Conservation (phyloP, 2,888 invertebrate genomes). For the Tetragonula carbonaria region DNA sequence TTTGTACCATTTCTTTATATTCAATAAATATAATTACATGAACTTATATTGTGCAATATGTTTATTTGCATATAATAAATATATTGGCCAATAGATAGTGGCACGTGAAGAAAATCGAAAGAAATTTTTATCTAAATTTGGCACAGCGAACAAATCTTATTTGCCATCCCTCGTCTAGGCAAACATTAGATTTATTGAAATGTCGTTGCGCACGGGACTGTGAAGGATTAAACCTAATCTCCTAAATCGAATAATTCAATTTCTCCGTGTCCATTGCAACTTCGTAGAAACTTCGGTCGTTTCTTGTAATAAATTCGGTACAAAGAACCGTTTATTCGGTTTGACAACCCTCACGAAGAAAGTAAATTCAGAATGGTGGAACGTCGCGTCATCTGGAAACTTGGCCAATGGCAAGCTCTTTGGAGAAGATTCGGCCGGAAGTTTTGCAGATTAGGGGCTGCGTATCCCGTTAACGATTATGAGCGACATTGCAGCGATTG, state of each 20-base stretch:
- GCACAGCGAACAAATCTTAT: no score
- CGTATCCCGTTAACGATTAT: conserved; percentile 48
- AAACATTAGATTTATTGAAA: no score
- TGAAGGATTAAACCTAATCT: background rate
- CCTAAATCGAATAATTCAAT: background rate
- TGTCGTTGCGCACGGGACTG: no score
- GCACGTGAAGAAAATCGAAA: no score
- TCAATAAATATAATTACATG: no score
- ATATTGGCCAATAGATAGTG: no score
- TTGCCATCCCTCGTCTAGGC: no score
- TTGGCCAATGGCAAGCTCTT: background rate
- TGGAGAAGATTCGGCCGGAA: conserved; percentile 17
- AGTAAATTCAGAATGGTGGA: conserved; percentile 7
- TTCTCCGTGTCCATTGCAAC: background rate
- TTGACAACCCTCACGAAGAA: background rate
- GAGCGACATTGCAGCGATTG: conserved; percentile 47
- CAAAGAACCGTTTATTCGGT: background rate
- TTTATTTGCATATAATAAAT: no score
- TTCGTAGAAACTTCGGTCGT: no score
- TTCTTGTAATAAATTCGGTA: background rate
- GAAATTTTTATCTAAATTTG: no score
- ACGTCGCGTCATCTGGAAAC: conserved; percentile 3
- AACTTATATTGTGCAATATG: no score
- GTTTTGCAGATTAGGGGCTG: conserved; percentile 48
- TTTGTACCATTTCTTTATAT: no score